Conservation (phyloP, 2,888 invertebrate genomes). For the Biston betularia region DNA sequence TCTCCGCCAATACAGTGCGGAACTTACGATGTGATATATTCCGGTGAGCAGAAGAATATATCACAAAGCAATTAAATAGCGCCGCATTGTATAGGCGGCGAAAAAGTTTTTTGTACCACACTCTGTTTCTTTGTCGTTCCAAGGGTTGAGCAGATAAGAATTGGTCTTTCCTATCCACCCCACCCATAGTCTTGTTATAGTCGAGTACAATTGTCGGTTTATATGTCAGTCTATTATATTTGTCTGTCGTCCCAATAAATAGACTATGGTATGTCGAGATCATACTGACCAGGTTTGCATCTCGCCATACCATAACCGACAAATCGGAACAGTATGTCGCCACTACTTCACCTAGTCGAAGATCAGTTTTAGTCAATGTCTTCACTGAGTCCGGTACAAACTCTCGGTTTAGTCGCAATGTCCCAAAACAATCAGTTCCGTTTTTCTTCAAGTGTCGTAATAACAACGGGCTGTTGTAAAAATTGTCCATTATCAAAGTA, state of each 20-base stretch:
- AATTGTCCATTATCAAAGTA: background rate
- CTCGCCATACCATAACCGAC: background rate
- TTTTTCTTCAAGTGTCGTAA: background rate
- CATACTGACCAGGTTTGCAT: background rate
- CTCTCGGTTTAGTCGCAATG: background rate
- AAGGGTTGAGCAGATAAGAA: background rate
- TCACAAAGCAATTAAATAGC: background rate
- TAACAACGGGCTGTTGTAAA: background rate
- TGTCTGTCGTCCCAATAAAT: too few species aligned
- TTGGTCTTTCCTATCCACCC: background rate
- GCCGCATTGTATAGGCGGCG: background rate
- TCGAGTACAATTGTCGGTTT: background rate
- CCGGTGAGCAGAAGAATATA: background rate
- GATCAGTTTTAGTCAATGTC: background rate
- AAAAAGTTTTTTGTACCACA: background rate
- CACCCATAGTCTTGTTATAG: background rate
- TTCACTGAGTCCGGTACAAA: background rate
- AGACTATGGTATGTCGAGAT: background rate
- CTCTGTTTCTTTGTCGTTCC: background rate
- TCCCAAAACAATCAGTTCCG: background rate
- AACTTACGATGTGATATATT: background rate
- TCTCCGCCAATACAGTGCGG: background rate
- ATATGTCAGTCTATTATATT: background rate
- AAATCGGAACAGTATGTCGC: background rate
- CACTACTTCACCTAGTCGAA: background rate